Evolutionary conservation across 2,888 invertebrate species (phyloP).

Genomic region (Phanerotoma sp.): DNA sequence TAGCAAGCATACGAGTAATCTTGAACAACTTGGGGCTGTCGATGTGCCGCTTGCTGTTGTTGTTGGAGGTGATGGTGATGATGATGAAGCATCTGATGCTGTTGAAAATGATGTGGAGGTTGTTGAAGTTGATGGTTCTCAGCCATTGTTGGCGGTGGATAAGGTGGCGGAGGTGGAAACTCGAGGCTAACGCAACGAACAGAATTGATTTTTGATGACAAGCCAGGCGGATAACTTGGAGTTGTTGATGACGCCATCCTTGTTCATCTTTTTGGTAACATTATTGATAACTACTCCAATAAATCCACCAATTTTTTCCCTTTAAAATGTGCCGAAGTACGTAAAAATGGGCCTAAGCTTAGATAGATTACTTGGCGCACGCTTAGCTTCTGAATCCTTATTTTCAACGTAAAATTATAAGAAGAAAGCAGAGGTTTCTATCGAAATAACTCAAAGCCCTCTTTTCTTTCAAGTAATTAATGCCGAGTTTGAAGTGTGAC

Average conservation of each 20-base stretch:
- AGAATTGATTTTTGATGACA: constrained; percentile 46
- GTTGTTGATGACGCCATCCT: constrained; percentile 46
- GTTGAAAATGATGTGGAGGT: constrained; percentile 32
- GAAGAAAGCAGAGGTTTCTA: too few relatives aligned
- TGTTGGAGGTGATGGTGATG: constrained; percentile 43
- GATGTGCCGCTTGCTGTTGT: constrained; percentile 24
- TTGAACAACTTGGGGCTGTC: constrained; percentile 39
- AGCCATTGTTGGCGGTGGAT: constrained; percentile 62
- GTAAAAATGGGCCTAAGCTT: too few relatives aligned
- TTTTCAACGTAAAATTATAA: too few relatives aligned
- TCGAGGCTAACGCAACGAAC: constrained; percentile 61
- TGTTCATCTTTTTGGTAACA: constrained; percentile 33
- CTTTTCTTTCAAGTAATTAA: too few relatives aligned
- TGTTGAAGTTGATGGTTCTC: constrained; percentile 2
- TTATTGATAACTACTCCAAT: too few relatives aligned
- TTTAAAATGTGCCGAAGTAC: too few relatives aligned
- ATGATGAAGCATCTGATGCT: constrained; percentile 53
- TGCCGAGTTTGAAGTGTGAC: too few relatives aligned
- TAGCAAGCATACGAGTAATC: constrained; percentile 86
- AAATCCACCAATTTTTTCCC: too few relatives aligned
- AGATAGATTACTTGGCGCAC: too few relatives aligned
- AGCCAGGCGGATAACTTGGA: constrained; percentile 45
- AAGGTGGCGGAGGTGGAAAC: constrained; percentile 75
- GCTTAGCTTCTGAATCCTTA: too few relatives aligned
- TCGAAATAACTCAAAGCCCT: too few relatives aligned